A percentile compares a stretch with the other conserved stretches of the same genome.
These are phyloP conservation scores for Eulemur coronatus DNA, from an alignment of 2,797 vertebrate genomes.

Conservation along the genomic window DNA sequence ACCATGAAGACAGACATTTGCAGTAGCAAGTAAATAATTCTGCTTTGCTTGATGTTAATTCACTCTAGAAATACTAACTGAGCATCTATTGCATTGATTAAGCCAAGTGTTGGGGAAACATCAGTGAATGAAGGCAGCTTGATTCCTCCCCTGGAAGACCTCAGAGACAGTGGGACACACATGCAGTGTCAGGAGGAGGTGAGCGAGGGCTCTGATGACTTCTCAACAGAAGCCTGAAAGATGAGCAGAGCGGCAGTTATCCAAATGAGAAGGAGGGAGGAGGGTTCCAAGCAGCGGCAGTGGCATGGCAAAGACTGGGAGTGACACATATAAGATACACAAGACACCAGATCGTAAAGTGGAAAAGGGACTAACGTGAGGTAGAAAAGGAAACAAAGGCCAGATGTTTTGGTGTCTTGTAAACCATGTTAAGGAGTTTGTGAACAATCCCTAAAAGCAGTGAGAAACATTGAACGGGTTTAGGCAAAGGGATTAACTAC, in stretches of 20 bases:
- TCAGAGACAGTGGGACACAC: not conserved
- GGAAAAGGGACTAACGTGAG: not conserved
- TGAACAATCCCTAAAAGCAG: not conserved
- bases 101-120: not conserved
- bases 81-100: not conserved
- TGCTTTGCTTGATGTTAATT: not conserved
- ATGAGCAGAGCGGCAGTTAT: not conserved
- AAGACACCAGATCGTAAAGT: not conserved
- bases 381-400: not conserved
- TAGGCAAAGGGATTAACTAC: not conserved
- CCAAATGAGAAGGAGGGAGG: too few species aligned
- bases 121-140: not conserved
- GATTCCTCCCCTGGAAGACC: not conserved
- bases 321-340: not conserved
- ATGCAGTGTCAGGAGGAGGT: not conserved
- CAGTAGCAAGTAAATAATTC: not conserved
- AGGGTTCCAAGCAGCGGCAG: not conserved
- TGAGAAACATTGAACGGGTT: not conserved
- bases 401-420: not conserved
- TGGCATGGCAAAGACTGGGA: not conserved
- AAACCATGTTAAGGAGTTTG: not conserved
- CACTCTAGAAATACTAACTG: not conserved
- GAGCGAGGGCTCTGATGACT: not conserved
- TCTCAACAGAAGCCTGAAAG: not conserved
- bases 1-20: not conserved